A percentile compares a stretch with the other conserved stretches of the same genome.
phyloP scores from a whole-genome alignment of 2,888 invertebrate genomes.

The Sturmia bella region DNA sequence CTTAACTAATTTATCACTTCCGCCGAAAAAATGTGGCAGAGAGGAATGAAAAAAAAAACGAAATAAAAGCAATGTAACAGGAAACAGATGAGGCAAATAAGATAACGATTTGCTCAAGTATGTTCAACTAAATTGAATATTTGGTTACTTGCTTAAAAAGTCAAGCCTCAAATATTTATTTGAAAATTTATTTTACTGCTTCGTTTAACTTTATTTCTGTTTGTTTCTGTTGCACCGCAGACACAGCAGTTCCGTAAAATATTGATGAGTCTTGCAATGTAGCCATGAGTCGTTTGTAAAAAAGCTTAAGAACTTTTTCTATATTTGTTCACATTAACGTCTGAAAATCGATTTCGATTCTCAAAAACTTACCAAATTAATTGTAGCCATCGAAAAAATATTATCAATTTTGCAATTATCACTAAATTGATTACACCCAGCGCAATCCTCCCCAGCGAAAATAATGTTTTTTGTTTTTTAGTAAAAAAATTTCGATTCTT shows the following conservation, averaged over 20 bases:
- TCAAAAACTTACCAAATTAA: too few relatives aligned
- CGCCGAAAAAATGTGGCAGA: conserved; percentile 31
- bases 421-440: too few relatives aligned
- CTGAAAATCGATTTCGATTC: too few relatives aligned
- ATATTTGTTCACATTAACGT: too few relatives aligned
- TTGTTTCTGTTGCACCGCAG: conserved; percentile 49
- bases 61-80: conserved; percentile 19
- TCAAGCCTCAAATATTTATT: neutral
- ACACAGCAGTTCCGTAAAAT: conserved; percentile 67
- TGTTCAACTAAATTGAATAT: conserved; percentile 63
- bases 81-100: conserved; percentile 67
- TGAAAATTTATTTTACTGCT: conserved; percentile 1
- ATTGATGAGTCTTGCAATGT: conserved; percentile 55
- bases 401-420: too few relatives aligned
- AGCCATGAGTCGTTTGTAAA: conserved; percentile 3
- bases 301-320: too few relatives aligned
- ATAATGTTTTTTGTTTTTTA: too few relatives aligned
- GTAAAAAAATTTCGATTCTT: too few relatives aligned
- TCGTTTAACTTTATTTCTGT: neutral
- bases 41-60: conserved; percentile 8
- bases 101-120: conserved; percentile 59
- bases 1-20: conserved; percentile 69
- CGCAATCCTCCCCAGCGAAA: too few relatives aligned
- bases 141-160: conserved; percentile 27
- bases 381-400: too few relatives aligned